Evolutionary conservation across 2,888 invertebrate genomes (phyloP).

Genomic region (Diarsia mendica): DNA sequence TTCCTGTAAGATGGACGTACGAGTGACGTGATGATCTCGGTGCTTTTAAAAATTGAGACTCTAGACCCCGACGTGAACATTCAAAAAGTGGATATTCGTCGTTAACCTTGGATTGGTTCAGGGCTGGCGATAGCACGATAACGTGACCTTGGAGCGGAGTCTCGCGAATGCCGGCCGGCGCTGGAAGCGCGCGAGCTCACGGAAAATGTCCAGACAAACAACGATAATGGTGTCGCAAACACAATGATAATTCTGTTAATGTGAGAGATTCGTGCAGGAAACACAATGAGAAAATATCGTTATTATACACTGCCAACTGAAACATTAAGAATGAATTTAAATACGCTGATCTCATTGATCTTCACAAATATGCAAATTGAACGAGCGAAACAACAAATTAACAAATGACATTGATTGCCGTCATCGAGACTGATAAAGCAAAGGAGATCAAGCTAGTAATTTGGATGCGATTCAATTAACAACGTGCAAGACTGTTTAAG

Average conservation of each 20-base stretch:
- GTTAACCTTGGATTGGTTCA: conserved; percentile 83
- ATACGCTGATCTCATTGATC: conserved; percentile 49
- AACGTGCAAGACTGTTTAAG: conserved; percentile 80
- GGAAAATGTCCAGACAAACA: conserved; percentile 88
- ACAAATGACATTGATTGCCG: conserved; percentile 56
- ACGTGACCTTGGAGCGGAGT: conserved; percentile 88
- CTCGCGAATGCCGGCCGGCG: conserved; percentile 87
- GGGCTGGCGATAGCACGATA: conserved; percentile 89
- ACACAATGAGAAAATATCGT: conserved; percentile 76
- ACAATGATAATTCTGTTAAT: conserved; percentile 73
- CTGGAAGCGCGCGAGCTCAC: conserved; percentile 82
- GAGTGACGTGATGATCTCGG: conserved; percentile 75
- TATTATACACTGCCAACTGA: conserved; percentile 65
- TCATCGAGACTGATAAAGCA: conserved; percentile 59
- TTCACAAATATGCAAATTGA: conserved; percentile 59
- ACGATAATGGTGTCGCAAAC: conserved; percentile 81
- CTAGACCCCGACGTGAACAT: conserved; percentile 59
- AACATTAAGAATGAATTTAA: conserved; percentile 61
- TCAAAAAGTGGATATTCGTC: conserved; percentile 70
- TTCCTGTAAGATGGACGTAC: conserved; percentile 86
- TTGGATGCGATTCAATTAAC: conserved; percentile 87
- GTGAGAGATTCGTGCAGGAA: conserved; percentile 62
- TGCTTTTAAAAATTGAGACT: conserved; percentile 65
- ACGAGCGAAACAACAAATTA: conserved; percentile 52
- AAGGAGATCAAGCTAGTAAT: conserved; percentile 72